Evolutionary conservation across 2,888 invertebrate genomes (phyloP), one percentile per base, ranked within the genome.

Genomic region (Arctia plantaginis): DNA sequence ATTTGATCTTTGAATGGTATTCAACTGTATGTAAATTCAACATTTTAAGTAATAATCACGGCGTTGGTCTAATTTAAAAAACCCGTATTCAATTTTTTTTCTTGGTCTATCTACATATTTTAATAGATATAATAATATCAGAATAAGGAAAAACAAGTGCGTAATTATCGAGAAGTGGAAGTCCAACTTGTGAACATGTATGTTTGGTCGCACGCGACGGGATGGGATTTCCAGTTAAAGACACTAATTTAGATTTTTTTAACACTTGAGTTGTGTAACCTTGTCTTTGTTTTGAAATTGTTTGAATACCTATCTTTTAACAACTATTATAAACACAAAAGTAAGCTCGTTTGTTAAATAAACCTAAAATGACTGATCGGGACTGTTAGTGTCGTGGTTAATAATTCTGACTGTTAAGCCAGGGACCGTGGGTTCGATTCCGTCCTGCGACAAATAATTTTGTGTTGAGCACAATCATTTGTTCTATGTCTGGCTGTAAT

Each of bases 111-210:
- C 15, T 30, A 4, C 2, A 30, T 62, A 12, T 66, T 66, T 66
- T 44, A 44, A 44, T 30, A 30, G 47, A 18, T 23, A 3, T 13
- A 66, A 33, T 67, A 47, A 33, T 47, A 8, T 47, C 30, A 67
- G 67, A 20, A 67, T 33, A 67, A 67, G 67, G 67, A 67, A 67
- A 67, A 67, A 47, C 18, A 18, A 62, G 18, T 67, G 23, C 47
- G 47, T 47, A 67, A 67, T 67, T 33, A 33, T 33, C n/a, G 23
- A 67, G 67, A 62, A 30, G 62, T 62, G 62, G 62, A 33, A 47
- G 27, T 67, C 23, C 23, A 30, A 67, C 30, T 70, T 27, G 18
- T 47, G 13, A 39, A 27, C 27, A 27, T 30, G 59, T 59, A 59
- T 35, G n/a, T 59, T 70, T 30, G 27, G 20, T 62, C 27, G 59